Evolutionary conservation across 2,888 invertebrate genomes (phyloP).

Genomic region (Caenorhabditis sp.): DNA sequence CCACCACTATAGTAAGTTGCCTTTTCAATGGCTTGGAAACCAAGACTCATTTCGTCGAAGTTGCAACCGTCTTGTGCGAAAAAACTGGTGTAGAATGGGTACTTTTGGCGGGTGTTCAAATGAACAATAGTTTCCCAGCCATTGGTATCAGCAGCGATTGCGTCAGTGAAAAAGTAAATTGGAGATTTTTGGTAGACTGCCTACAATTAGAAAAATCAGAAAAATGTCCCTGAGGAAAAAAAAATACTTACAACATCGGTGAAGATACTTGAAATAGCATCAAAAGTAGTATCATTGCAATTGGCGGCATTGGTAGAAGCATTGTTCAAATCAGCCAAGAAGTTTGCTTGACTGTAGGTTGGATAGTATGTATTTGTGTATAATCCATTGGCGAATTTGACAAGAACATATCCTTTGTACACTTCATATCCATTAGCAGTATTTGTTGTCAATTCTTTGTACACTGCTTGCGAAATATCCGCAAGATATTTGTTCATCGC

Average conservation of each 20-base stretch:
- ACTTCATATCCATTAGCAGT: conserved; percentile 23
- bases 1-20: conserved; percentile 53
- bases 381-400: conserved; percentile 44
- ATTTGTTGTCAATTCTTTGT: conserved; percentile 29
- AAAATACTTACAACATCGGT: conserved; percentile 28
- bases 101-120: conserved; percentile 50
- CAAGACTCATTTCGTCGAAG: conserved; percentile 44
- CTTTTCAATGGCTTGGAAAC: conserved; percentile 46
- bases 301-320: conserved; percentile 22
- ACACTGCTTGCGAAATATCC: conserved; percentile 30
- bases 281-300: conserved; percentile 46
- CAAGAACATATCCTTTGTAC: conserved; percentile 45
- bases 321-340: conserved; percentile 31
- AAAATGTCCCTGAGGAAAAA: no score
- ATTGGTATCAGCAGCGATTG: conserved; percentile 47
- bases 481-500: conserved; percentile 46
- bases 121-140: conserved; percentile 51
- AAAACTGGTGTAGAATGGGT: conserved; percentile 51
- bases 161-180: conserved; percentile 61
- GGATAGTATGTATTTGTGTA: conserved; percentile 37
- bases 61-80: conserved; percentile 41
- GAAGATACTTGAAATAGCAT: conserved; percentile 39
- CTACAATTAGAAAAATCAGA: neutral
- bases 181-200: conserved; percentile 57
- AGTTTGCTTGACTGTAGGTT: conserved; percentile 14